phyloP scores from a whole-genome alignment of 2,888 invertebrate species.

The Mythimna loreyi region DNA sequence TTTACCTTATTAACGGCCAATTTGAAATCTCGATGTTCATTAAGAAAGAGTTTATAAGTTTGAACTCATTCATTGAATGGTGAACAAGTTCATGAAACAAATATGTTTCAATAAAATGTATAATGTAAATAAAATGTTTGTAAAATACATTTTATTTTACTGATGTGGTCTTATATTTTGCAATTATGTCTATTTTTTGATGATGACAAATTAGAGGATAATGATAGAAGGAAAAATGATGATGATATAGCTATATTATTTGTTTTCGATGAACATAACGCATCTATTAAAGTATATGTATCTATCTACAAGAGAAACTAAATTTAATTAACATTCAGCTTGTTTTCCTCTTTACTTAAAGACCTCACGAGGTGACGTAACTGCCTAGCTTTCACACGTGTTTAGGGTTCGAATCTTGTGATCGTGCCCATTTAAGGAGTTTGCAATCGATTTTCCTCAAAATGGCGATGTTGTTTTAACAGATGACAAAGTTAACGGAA shows the following conservation, averaged over 20 bases:
- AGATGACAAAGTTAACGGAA: neutral
- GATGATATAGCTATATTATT: neutral
- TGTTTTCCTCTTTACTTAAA: constrained; percentile 26
- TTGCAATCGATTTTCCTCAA: constrained; percentile 41
- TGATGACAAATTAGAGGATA: neutral
- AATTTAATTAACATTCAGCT: neutral
- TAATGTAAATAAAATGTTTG: too few species aligned
- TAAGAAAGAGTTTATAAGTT: constrained; percentile 19
- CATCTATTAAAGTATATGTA: neutral
- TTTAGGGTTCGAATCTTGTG: constrained; percentile 27
- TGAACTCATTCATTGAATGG: constrained; percentile 7
- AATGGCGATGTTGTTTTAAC: neutral
- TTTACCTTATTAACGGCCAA: constrained; percentile 42
- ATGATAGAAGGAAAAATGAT: constrained; percentile 1
- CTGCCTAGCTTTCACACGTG: constrained; percentile 29
- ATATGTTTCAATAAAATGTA: too few species aligned
- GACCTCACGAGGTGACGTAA: constrained; percentile 25
- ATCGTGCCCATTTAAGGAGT: constrained; percentile 10
- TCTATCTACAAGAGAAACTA: constrained; percentile 29
- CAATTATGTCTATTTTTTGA: neutral
- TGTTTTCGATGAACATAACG: neutral
- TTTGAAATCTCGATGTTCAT: constrained; percentile 35
- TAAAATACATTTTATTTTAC: too few species aligned
- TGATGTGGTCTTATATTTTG: neutral
- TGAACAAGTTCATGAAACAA: constrained; percentile 5